A percentile compares a stretch with the other conserved stretches of the same genome.
Evolutionary conservation across 2,113 vertebrate species (phyloP).

Genomic region (Percopsis transmontana): DNA sequence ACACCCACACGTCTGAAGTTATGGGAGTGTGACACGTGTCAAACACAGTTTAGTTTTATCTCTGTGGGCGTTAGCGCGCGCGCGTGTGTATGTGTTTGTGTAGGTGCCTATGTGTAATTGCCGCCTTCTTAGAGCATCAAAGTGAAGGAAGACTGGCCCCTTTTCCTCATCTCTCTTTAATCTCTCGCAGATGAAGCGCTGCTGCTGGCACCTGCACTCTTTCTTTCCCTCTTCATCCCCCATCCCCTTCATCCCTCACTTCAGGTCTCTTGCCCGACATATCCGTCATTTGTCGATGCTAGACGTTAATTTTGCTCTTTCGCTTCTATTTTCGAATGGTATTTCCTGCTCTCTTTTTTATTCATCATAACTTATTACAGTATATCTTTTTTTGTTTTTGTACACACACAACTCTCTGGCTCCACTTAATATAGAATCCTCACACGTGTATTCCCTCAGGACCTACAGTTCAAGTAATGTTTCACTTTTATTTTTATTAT

Average conservation of each 20-base stretch:
- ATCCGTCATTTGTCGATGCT: too few relatives aligned
- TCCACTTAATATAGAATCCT: too few relatives aligned
- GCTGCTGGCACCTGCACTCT: not conserved
- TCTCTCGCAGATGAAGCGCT: not conserved
- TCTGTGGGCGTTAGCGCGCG: not conserved
- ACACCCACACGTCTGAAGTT: not conserved
- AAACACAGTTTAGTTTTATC: not conserved
- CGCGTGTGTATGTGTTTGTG: not conserved
- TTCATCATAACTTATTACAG: not conserved
- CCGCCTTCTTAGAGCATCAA: not conserved
- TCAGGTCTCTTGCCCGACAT: not conserved
- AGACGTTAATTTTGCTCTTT: too few relatives aligned
- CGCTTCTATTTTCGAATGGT: too few relatives aligned
- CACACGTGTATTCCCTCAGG: too few relatives aligned
- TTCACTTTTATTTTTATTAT: too few relatives aligned
- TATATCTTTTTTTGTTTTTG: too few relatives aligned
- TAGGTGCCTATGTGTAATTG: not conserved
- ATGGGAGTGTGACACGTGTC: not conserved
- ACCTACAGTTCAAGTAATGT: too few relatives aligned
- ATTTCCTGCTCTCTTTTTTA: too few relatives aligned
- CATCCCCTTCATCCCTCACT: not conserved
- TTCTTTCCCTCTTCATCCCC: not conserved
- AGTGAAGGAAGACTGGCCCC: not conserved
- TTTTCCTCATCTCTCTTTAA: not conserved
- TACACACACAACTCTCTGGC: not conserved